These are phyloP conservation scores for Burhinus oedicnemus DNA, from an alignment of 2,113 vertebrate genomes.

Conservation along the genomic window DNA sequence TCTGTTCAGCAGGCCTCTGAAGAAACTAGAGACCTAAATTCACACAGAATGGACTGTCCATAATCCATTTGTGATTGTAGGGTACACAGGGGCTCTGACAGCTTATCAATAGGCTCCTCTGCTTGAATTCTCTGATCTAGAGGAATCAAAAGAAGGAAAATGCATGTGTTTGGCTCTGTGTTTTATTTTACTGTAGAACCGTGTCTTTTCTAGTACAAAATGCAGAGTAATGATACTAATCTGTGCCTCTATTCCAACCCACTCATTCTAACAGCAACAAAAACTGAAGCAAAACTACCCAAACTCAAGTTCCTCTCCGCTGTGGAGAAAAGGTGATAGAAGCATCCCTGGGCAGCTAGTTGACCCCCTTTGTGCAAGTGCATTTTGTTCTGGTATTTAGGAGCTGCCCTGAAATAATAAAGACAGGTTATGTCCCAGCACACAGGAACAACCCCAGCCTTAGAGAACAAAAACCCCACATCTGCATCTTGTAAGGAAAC, in stretches of 20 bases:
- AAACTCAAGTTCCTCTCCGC: background rate
- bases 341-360: background rate
- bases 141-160: background rate
- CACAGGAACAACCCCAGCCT: background rate
- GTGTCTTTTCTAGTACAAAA: background rate
- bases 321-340: background rate
- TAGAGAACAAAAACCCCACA: background rate
- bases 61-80: background rate
- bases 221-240: background rate
- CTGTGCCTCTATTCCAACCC: background rate
- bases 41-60: background rate
- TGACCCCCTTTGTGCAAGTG: background rate
- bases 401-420: background rate
- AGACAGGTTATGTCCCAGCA: background rate
- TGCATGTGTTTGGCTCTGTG: background rate
- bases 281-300: background rate
- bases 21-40: background rate
- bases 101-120: background rate
- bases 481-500: conserved; percentile 30
- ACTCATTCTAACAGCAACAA: background rate
- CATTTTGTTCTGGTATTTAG: background rate
- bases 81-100: background rate
- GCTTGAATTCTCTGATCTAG: background rate
- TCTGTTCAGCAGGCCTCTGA: background rate
- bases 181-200: background rate